Evolutionary conservation across 1,140 invertebrate species (phyloP).

Genomic region (Pseudomyrmex pallidus): DNA sequence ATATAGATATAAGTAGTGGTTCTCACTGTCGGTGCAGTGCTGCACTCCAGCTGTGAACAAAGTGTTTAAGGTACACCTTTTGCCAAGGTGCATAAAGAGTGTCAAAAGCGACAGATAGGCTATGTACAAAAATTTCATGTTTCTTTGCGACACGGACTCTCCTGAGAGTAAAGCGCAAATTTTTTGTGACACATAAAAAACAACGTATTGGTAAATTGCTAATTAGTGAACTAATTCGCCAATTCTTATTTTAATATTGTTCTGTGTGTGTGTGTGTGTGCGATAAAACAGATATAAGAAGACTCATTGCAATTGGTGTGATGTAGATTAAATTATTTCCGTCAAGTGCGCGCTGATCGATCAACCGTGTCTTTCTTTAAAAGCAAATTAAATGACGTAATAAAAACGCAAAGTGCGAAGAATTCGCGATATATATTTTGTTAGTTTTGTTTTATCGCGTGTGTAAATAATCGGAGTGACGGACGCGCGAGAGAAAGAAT

Average conservation of each 20-base stretch:
- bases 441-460: no score
- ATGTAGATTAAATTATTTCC: no score
- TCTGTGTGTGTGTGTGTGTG: no score
- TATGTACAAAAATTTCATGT: constrained; percentile 75
- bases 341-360: no score
- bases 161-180: constrained; percentile 38
- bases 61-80: constrained; percentile 81
- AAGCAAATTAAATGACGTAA: no score
- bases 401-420: no score
- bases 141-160: constrained; percentile 58
- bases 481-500: not conserved
- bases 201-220: constrained; percentile 16
- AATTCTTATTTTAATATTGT: no score
- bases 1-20: constrained; percentile 74
- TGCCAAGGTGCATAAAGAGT: constrained; percentile 77
- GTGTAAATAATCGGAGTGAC: not conserved
- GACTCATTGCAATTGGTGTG: no score
- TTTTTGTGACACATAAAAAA: not conserved
- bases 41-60: constrained; percentile 83
- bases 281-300: no score
- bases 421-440: no score
- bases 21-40: constrained; percentile 83
- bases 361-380: no score
- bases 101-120: constrained; percentile 73
- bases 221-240: constrained; percentile 8